Evolutionary conservation across 2,113 vertebrate species (phyloP).

Genomic region (Nipponia nippon): DNA sequence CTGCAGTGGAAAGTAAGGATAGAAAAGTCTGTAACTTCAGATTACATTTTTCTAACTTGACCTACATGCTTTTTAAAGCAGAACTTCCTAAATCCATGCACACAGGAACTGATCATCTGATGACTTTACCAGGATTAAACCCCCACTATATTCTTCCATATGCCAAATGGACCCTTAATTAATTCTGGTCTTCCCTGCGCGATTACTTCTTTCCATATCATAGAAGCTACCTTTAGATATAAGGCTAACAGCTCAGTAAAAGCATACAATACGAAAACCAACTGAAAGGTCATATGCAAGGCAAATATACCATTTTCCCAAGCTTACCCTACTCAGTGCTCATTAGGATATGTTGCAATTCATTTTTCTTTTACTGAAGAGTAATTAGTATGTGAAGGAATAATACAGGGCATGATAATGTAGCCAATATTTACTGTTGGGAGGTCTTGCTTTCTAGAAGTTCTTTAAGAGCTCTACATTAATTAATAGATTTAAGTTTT

Average conservation of each 20-base stretch:
- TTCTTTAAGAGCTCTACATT: not conserved
- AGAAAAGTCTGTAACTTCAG: not conserved
- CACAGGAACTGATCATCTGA: not conserved
- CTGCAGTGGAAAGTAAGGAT: not conserved
- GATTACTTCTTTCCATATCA: not conserved
- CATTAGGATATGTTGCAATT: not conserved
- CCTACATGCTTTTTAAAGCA: not conserved
- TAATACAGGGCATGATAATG: not conserved
- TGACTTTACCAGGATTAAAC: not conserved
- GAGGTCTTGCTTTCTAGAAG: not conserved
- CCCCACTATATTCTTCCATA: not conserved
- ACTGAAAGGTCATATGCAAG: not conserved
- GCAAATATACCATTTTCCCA: not conserved
- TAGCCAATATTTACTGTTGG: not conserved
- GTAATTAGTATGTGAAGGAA: not conserved
- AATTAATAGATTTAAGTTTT: not conserved
- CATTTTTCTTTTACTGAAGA: not conserved
- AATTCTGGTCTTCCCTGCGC: not conserved
- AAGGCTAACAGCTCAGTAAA: not conserved
- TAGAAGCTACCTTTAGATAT: not conserved
- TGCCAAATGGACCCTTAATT: not conserved
- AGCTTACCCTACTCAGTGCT: not conserved
- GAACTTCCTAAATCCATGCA: not conserved
- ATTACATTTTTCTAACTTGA: not conserved
- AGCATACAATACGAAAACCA: not conserved